Percentiles rank a stretch among this genome's conserved stretches.
phyloP scores from a whole-genome alignment of 2,797 vertebrate genomes.

The Hafferia zeledoni region DNA sequence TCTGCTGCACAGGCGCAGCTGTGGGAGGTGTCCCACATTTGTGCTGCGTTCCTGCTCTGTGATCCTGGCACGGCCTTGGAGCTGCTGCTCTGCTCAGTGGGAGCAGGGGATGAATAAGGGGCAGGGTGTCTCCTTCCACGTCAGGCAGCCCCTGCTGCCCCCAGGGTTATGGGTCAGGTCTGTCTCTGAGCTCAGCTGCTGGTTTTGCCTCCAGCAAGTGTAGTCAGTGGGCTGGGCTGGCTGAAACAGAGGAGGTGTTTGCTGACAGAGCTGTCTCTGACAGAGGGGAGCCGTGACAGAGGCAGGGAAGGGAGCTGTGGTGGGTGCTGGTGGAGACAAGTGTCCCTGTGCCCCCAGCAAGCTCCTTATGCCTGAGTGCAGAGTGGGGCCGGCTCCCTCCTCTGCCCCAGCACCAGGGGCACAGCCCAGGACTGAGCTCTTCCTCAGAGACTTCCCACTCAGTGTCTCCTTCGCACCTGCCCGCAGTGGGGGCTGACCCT shows the following conservation, averaged over 20 bases:
- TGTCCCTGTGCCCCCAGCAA: fast-evolving
- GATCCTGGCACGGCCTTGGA: not conserved
- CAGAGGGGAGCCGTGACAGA: not conserved
- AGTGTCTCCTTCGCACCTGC: not conserved
- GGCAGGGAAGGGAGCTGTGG: not conserved
- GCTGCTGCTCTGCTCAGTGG: not conserved
- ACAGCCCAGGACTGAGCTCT: not conserved
- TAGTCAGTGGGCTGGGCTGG: not conserved
- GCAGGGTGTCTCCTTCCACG: not conserved
- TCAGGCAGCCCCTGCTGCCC: not conserved
- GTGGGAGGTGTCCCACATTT: not conserved
- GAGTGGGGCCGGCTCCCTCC: not conserved
- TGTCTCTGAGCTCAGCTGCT: not conserved
- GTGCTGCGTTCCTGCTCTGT: fast-evolving
- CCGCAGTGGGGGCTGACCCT: fast-evolving
- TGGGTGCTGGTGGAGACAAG: not conserved
- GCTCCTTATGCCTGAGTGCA: too few species aligned
- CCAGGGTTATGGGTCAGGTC: not conserved
- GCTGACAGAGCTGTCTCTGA: not conserved
- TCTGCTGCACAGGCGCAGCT: not conserved
- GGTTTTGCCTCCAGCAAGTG: not conserved
- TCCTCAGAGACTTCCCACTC: not conserved
- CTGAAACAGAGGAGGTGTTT: not conserved
- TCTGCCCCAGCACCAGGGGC: not conserved
- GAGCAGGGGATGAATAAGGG: fast-evolving